Conservation (phyloP, 2,888 invertebrate genomes). For the Lasioglossum figueresi region DNA sequence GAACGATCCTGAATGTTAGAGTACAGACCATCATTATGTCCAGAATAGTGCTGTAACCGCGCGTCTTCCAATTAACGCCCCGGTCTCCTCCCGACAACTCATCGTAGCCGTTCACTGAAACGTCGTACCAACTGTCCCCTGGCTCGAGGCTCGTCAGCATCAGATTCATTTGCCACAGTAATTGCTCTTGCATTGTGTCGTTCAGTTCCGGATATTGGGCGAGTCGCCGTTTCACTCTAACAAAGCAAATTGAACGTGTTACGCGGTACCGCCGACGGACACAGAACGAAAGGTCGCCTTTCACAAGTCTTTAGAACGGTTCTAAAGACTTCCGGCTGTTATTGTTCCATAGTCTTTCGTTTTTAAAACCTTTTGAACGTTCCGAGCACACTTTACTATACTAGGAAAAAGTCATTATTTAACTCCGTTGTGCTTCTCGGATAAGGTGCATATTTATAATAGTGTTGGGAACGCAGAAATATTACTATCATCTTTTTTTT, state of each 20-base stretch:
- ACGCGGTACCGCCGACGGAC: neutral
- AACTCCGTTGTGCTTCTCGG: neutral
- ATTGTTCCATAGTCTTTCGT: neutral
- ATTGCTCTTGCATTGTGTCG: conserved; percentile 38
- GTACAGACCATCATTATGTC: conserved; percentile 77
- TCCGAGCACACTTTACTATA: neutral
- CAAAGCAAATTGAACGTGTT: neutral
- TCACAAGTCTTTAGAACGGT: neutral
- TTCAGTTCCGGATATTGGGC: conserved; percentile 58
- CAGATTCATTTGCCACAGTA: conserved; percentile 52
- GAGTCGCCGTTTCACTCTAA: conserved; percentile 59
- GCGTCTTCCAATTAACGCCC: conserved; percentile 75
- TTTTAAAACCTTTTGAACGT: neutral
- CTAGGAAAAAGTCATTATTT: neutral
- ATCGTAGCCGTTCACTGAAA: conserved; percentile 30
- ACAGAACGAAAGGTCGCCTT: neutral
- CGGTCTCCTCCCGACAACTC: conserved; percentile 64
- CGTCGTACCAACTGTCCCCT: conserved; percentile 69
- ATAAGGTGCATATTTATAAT: neutral
- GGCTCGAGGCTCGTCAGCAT: conserved; percentile 49
- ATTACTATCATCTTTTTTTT: neutral
- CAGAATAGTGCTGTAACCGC: conserved; percentile 74
- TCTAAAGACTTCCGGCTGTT: neutral
- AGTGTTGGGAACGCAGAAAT: neutral
- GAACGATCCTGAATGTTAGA: too few relatives aligned